Percentiles rank a stretch among this genome's conserved stretches.
These are phyloP conservation scores for Gasterosteus aculeatus DNA, from an alignment of 2,113 vertebrate genomes.

Conservation along the genomic window DNA sequence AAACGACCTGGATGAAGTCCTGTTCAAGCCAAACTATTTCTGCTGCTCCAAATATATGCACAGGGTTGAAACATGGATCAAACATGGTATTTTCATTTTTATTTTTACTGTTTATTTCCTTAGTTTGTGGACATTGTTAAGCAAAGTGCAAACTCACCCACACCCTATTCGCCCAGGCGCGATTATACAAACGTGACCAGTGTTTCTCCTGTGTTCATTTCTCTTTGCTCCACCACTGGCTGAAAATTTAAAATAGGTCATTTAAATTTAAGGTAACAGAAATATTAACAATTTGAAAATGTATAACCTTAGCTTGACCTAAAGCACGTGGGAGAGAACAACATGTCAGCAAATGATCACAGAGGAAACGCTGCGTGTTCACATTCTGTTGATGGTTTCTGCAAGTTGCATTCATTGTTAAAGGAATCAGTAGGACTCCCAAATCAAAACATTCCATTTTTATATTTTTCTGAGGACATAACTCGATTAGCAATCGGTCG, in stretches of 20 bases:
- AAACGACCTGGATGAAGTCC: background rate
- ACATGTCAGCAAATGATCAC: background rate
- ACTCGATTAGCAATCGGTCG: constrained; percentile 7
- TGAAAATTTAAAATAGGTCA: background rate
- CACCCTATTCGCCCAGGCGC: background rate
- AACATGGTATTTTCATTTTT: background rate
- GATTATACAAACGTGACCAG: background rate
- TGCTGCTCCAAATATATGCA: constrained; percentile 17
- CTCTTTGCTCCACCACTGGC: background rate
- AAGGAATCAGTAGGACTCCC: constrained; percentile 7
- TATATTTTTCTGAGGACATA: constrained; percentile 6
- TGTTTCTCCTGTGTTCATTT: background rate
- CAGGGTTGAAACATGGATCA: background rate
- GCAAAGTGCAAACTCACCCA: background rate
- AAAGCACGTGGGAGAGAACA: background rate
- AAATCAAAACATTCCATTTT: constrained; percentile 38
- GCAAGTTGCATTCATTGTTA: background rate
- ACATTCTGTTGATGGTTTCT: background rate
- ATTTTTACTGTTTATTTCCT: constrained; percentile 2
- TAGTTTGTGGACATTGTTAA: background rate
- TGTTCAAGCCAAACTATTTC: constrained; percentile 16
- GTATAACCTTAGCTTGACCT: background rate
- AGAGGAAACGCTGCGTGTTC: constrained; percentile 4
- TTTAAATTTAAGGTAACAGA: background rate
- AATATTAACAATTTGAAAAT: constrained; percentile 1